Evolutionary conservation across 1,140 invertebrate genomes (phyloP), one percentile per base, ranked within the genome.

Genomic region (Apocrypta bakeri): DNA sequence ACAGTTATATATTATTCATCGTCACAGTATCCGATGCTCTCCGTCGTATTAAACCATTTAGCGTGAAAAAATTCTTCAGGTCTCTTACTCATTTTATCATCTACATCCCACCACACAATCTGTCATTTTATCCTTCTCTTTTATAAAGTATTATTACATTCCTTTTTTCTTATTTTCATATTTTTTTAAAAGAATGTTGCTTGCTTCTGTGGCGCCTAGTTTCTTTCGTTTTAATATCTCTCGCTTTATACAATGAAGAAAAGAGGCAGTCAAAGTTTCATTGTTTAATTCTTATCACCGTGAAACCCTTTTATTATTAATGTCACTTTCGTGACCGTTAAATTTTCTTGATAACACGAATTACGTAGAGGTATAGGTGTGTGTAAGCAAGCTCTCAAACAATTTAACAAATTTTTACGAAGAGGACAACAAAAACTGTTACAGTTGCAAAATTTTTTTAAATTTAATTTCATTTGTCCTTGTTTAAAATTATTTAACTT

Each of bases 1-100:
- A 87, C 78, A 85, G 71, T 83, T 81, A 81, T 81, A 81, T 24
- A 81, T 81, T 64, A 74, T 66, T 81, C 56, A 81, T 74, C 68
- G 3, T 64, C 56, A 7, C 63, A 63, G 31, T 64, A 2, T 21
- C 25, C 25, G 12, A 74, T 25, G 63, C 61, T 24, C 29, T 73
- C n/a, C 56, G n/a, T 27, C 21, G 40, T 64, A 81, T 64, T 73
- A 81, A 81, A 81, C 29, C n/a, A 64, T 81, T 64, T 29, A 74
- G 29, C 56, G 24, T 81, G 24, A 79, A 81, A 81, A 78, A 40
- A 66, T 64, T 33, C 25, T 72, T 42, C 9, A 79, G 21, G 61
- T 56, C 21, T 68, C 14, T 31, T 40, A 37, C 9, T 66, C 56
- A 66, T 40, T 27, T 68, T 66, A 12, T 68, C 24, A 42, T 27